These are phyloP conservation scores for Augochlora pura DNA, from an alignment of 1,140 invertebrate species.

Conservation along the genomic window DNA sequence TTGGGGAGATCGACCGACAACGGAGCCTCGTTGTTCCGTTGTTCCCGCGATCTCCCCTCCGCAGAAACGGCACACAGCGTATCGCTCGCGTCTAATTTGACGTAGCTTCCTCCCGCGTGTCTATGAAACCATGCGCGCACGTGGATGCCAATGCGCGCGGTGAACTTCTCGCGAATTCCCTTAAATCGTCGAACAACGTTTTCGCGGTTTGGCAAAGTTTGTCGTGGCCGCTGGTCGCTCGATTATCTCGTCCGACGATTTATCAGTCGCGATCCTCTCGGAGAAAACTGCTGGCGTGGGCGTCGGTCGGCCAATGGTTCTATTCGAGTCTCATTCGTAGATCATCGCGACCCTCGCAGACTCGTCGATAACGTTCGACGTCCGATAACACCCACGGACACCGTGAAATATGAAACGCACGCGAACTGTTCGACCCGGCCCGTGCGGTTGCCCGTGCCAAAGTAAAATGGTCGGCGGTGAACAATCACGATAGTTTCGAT, in stretches of 20 bases:
- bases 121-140: neutral
- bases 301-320: neutral
- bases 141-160: neutral
- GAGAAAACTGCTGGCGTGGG: slow-evolving; percentile 10
- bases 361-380: no score
- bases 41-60: neutral
- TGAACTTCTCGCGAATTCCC: neutral
- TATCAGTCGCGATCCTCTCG: slow-evolving; percentile 14
- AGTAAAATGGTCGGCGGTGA: slow-evolving; percentile 14
- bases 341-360: no score
- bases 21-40: neutral
- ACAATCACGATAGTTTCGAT: slow-evolving; percentile 39
- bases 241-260: slow-evolving; percentile 19
- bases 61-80: no score
- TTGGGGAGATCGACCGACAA: neutral
- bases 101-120: neutral
- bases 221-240: neutral
- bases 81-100: neutral
- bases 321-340: no score
- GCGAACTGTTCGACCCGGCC: neutral
- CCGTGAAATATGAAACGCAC: slow-evolving; percentile 12
- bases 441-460: neutral
- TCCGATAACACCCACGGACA: neutral
- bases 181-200: neutral
- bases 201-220: slow-evolving; percentile 17